Percentiles rank a stretch among this genome's conserved stretches.
phyloP scores from a whole-genome alignment of 1,140 invertebrate genomes.

The Nixonia krombeini region DNA sequence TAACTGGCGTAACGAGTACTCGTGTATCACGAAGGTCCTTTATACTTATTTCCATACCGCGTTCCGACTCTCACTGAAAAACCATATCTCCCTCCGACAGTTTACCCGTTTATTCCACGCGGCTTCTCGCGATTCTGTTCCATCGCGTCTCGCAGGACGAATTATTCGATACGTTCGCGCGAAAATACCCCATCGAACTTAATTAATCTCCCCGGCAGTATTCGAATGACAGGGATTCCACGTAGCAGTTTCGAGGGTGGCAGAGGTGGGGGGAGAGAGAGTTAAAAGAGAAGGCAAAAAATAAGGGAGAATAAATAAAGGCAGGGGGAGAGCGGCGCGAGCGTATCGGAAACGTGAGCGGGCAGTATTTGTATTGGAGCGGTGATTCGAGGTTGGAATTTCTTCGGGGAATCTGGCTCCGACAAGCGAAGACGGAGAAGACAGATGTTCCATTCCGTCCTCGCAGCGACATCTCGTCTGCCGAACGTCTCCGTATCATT shows the following conservation, averaged over 20 bases:
- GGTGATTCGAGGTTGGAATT: slow-evolving; percentile 61
- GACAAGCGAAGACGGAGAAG: slow-evolving; percentile 54
- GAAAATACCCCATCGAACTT: too few relatives aligned
- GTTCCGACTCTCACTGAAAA: neutral
- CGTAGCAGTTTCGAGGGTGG: too few relatives aligned
- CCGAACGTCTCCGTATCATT: slow-evolving; percentile 9
- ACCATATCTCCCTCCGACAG: too few relatives aligned
- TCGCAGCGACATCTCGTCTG: slow-evolving; percentile 18
- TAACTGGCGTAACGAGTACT: slow-evolving; percentile 7
- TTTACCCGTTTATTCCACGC: too few relatives aligned
- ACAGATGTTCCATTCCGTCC: slow-evolving; percentile 46
- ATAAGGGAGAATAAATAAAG: slow-evolving; percentile 20
- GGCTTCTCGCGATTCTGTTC: too few relatives aligned
- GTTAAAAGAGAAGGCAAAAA: too few relatives aligned
- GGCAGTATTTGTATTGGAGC: slow-evolving; percentile 57
- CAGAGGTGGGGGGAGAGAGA: too few relatives aligned
- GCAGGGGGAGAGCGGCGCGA: slow-evolving; percentile 12
- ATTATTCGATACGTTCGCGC: too few relatives aligned
- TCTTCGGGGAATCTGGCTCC: slow-evolving; percentile 52
- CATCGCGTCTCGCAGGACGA: too few relatives aligned
- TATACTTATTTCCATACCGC: neutral
- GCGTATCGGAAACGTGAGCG: slow-evolving; percentile 26
- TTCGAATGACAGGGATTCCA: slow-evolving; percentile 58
- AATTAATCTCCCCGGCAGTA: too few relatives aligned
- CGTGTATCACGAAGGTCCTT: neutral